phyloP scores from a whole-genome alignment of 2,888 invertebrate species.

The Eupeodes luniger region DNA sequence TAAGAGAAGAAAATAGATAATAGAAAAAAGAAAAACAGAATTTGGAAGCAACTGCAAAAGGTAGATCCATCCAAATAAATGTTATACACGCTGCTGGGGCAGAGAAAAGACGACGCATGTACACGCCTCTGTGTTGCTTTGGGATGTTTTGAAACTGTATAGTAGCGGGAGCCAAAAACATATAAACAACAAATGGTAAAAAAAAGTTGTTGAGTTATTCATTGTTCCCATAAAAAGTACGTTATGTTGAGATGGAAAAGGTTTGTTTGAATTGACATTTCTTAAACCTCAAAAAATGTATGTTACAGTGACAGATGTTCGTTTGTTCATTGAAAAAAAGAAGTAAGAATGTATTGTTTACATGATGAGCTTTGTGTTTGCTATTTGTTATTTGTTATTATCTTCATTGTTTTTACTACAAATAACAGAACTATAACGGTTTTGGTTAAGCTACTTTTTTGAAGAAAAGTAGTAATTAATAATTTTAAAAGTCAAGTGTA shows the following conservation, averaged over 20 bases:
- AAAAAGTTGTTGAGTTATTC: slow-evolving; percentile 5
- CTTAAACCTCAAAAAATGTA: slow-evolving; percentile 9
- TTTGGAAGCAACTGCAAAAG: slow-evolving; percentile 27
- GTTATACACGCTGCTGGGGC: slow-evolving; percentile 43
- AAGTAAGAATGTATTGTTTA: not conserved
- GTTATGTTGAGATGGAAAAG: not conserved
- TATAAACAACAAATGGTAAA: slow-evolving; percentile 23
- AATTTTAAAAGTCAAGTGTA: no score
- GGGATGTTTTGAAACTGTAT: slow-evolving; percentile 46
- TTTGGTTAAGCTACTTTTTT: no score
- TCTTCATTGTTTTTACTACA: no score
- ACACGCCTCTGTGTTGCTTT: slow-evolving; percentile 53
- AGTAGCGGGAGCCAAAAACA: slow-evolving; percentile 38
- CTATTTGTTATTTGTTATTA: no score
- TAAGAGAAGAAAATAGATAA: not conserved
- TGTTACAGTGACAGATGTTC: slow-evolving; percentile 29
- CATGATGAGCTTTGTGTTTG: not conserved
- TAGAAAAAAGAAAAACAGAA: not conserved
- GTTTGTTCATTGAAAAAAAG: not conserved
- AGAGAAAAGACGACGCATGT: slow-evolving; percentile 47
- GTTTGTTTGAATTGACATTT: slow-evolving; percentile 19
- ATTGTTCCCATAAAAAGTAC: slow-evolving; percentile 8
- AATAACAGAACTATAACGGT: no score
- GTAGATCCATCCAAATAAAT: slow-evolving; percentile 30
- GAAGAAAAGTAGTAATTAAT: no score